A percentile compares a stretch with the other conserved stretches of the same genome.
Evolutionary conservation across 2,113 vertebrate species (phyloP).

Genomic region (Fukomys damarensis): DNA sequence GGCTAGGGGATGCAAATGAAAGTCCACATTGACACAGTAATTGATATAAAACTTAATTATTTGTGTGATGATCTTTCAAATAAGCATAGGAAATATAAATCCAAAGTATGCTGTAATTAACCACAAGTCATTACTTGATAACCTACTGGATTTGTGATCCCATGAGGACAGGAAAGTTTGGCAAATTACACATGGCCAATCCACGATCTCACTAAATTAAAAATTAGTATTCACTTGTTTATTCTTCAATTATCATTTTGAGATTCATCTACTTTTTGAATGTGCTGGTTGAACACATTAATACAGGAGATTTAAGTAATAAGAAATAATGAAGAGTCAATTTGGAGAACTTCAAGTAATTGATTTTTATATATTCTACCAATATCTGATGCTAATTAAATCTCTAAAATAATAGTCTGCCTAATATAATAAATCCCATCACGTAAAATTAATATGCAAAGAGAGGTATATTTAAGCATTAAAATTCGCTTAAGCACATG

Average conservation of each 20-base stretch:
- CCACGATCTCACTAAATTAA: background rate
- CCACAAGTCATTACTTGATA: background rate
- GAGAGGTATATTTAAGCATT: background rate
- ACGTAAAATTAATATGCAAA: background rate
- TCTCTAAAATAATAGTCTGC: background rate
- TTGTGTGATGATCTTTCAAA: constrained; percentile 20
- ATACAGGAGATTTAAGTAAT: background rate
- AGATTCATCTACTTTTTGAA: background rate
- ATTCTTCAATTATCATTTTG: background rate
- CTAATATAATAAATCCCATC: background rate
- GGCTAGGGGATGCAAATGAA: background rate
- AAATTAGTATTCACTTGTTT: constrained; percentile 20
- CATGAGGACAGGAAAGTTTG: background rate
- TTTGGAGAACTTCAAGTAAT: constrained; percentile 9
- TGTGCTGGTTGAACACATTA: background rate
- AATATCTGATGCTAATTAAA: background rate
- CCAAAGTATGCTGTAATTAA: background rate
- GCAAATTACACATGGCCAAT: background rate
- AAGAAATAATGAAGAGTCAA: constrained; percentile 14
- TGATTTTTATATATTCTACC: background rate
- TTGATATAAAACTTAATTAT: background rate
- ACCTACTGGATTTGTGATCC: background rate
- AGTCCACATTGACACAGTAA: background rate
- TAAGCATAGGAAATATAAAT: constrained; percentile 62
- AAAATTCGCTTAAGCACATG: background rate